These are phyloP conservation scores for Epicauta chinensis DNA, from an alignment of 1,140 invertebrate species.

Conservation along the genomic window DNA sequence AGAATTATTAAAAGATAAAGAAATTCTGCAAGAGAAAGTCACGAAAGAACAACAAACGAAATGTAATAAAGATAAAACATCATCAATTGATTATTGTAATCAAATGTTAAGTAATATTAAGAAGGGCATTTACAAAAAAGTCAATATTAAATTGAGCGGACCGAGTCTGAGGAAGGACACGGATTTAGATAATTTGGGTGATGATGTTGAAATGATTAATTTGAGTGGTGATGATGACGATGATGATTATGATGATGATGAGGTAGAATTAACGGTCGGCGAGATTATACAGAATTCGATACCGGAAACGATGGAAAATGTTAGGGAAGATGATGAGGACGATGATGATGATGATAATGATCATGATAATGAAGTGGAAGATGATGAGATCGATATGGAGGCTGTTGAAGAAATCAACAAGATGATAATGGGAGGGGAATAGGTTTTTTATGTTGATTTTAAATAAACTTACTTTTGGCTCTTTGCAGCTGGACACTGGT, in stretches of 20 bases:
- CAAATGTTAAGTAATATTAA: conserved; percentile 30
- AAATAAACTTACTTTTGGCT: no score
- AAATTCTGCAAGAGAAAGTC: conserved; percentile 8
- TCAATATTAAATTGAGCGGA: background rate
- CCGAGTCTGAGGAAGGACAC: background rate
- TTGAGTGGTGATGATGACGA: conserved; percentile 17
- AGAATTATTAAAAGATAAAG: conserved; percentile 35
- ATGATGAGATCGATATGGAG: conserved; percentile 34
- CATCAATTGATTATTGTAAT: conserved; percentile 18
- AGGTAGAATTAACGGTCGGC: conserved; percentile 17
- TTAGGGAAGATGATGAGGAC: conserved; percentile 9
- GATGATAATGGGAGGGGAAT: conserved; percentile 16
- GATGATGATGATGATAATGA: conserved; percentile 27
- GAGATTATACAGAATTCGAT: conserved; percentile 22
- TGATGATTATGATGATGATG: conserved; percentile 4
- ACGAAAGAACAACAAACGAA: conserved; percentile 14
- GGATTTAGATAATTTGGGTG: conserved; percentile 5
- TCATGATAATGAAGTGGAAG: conserved; percentile 14
- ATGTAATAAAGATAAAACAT: conserved; percentile 2
- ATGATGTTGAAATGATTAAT: conserved; percentile 14
- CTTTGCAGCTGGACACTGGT: no score
- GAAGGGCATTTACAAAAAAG: conserved; percentile 21
- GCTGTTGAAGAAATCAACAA: conserved; percentile 35
- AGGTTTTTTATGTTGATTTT: no score
- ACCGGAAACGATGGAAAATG: conserved; percentile 16